phyloP scores from a whole-genome alignment of 2,113 vertebrate species.

The Scolopax mira region DNA sequence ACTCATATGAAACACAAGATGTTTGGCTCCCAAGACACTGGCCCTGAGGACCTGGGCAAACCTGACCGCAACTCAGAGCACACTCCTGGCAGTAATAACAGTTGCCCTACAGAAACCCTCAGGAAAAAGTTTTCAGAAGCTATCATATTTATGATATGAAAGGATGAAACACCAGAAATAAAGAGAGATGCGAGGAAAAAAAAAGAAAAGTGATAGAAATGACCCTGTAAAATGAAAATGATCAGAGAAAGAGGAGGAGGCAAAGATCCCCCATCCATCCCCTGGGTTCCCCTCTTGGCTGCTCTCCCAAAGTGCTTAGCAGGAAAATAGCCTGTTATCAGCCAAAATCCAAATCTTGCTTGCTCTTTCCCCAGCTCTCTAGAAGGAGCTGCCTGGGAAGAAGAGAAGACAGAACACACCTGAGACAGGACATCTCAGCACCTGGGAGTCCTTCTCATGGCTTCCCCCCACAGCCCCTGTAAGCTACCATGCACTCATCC shows the following conservation, averaged over 20 bases:
- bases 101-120: neutral
- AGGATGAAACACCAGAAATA: neutral
- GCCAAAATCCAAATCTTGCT: neutral
- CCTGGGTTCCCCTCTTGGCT: neutral
- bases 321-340: neutral
- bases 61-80: neutral
- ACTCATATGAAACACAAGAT: neutral
- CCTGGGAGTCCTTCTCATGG: neutral
- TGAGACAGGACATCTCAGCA: accelerated
- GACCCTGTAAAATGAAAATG: accelerated
- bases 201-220: neutral
- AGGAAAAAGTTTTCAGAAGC: neutral
- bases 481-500: accelerated
- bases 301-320: neutral
- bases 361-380: neutral
- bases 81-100: neutral
- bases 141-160: neutral
- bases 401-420: neutral
- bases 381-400: neutral
- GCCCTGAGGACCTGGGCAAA: neutral
- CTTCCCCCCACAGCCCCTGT: neutral
- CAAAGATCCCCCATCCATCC: neutral
- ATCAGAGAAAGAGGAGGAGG: neutral
- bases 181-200: neutral
- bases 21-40: neutral